Percentiles rank a stretch among this genome's conserved stretches.
phyloP scores from a whole-genome alignment of 2,797 vertebrate species.

The Lithobates pipiens region DNA sequence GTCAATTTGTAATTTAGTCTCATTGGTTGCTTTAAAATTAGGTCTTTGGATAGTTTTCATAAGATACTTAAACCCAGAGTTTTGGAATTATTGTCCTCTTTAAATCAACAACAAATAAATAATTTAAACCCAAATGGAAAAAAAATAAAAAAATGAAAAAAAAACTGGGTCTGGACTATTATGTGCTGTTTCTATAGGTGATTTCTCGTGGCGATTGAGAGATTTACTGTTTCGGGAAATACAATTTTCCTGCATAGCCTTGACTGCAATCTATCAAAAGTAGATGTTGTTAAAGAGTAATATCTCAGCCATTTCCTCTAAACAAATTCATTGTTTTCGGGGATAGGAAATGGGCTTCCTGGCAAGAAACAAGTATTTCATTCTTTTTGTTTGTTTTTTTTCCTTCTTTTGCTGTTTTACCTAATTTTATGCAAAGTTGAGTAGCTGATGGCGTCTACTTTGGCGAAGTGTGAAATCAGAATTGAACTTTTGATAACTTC shows the following conservation, averaged over 20 bases:
- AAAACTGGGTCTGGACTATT: neutral
- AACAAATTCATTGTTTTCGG: slow-evolving; percentile 64
- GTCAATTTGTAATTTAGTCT: no score
- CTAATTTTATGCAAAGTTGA: slow-evolving; percentile 5
- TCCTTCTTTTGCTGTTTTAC: neutral
- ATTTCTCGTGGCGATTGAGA: slow-evolving; percentile 27
- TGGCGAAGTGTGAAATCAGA: neutral
- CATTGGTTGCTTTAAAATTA: no score
- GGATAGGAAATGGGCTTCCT: slow-evolving; percentile 25
- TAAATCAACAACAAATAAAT: no score
- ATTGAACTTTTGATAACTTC: neutral
- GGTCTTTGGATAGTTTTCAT: no score
- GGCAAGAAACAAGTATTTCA: slow-evolving; percentile 59
- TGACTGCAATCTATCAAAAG: slow-evolving; percentile 62
- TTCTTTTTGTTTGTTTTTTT: neutral
- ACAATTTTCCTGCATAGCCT: slow-evolving; percentile 60
- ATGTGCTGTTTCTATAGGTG: slow-evolving; percentile 4
- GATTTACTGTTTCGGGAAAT: slow-evolving; percentile 57
- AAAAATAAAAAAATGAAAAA: neutral
- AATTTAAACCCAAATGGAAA: neutral
- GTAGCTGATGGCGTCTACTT: neutral
- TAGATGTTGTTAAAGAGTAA: slow-evolving; percentile 53
- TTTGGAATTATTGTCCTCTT: no score
- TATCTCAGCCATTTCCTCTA: slow-evolving; percentile 57
- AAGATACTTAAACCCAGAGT: no score